Percentiles rank a stretch among this genome's conserved stretches.
Evolutionary conservation across 64 coral and sea anemone genomes (phyloP).

Genomic region (Acropora yongei): DNA sequence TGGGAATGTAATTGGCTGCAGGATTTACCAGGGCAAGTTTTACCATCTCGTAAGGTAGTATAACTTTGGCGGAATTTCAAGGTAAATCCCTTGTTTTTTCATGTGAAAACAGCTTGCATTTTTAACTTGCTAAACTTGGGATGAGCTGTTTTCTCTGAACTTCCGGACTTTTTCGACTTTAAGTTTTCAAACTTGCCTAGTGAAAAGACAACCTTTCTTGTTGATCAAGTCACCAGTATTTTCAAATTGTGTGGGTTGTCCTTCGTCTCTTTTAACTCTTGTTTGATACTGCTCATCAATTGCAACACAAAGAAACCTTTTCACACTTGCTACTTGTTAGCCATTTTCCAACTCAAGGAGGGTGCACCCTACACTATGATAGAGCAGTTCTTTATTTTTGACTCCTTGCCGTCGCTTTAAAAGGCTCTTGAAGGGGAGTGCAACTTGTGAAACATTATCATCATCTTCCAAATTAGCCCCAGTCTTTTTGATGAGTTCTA

Average conservation of each 20-base stretch:
- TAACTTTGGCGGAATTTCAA: too few relatives aligned
- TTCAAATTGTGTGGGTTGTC: conserved; percentile 7
- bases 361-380: conserved; percentile 13
- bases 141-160: too few relatives aligned
- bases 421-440: conserved; percentile 19
- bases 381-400: conserved; percentile 25
- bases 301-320: conserved; percentile 18
- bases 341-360: conserved; percentile 23
- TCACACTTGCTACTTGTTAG: conserved; percentile 15
- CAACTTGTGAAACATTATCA: conserved; percentile 4
- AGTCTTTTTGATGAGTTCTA: conserved; percentile 25
- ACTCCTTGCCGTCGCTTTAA: conserved; percentile 18
- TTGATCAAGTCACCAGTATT: conserved; percentile 8
- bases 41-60: too few relatives aligned
- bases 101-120: conserved; percentile 59
- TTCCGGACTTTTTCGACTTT: too few relatives aligned
- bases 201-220: not conserved
- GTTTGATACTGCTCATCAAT: conserved; percentile 28
- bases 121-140: conserved; percentile 19
- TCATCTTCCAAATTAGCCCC: conserved; percentile 21
- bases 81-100: conserved; percentile 36
- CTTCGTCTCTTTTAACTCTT: not conserved
- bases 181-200: too few relatives aligned
- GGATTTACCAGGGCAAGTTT: too few relatives aligned
- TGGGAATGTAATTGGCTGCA: too few relatives aligned